phyloP scores from a whole-genome alignment of 2,888 invertebrate genomes.

The Drosophila atripex region DNA sequence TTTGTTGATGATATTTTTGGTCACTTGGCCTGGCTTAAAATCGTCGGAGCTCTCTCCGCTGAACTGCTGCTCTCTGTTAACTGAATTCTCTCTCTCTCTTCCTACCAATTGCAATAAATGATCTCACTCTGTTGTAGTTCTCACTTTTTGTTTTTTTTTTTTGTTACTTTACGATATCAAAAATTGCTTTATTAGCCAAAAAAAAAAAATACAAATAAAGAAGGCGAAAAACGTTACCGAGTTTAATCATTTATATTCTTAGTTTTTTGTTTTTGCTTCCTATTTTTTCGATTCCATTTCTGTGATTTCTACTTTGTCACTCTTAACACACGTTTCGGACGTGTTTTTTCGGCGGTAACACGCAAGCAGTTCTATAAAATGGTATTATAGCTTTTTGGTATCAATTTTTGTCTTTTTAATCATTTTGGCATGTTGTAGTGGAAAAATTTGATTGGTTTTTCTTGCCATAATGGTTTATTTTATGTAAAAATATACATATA shows the following conservation, averaged over 20 bases:
- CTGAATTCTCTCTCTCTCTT: constrained; percentile 23
- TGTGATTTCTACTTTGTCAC: constrained; percentile 45
- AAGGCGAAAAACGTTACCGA: constrained; percentile 26
- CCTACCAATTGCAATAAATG: constrained; percentile 38
- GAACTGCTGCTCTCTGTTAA: constrained; percentile 27
- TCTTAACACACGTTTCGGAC: constrained; percentile 55
- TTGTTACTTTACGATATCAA: constrained; percentile 68
- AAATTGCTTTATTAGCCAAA: constrained; percentile 76
- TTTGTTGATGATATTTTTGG: constrained; percentile 48
- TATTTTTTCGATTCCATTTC: constrained; percentile 35
- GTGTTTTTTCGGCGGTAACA: constrained; percentile 62
- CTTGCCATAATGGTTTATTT: neutral
- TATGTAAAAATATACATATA: neutral
- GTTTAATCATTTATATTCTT: constrained; percentile 58
- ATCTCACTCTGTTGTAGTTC: constrained; percentile 57
- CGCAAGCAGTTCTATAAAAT: constrained; percentile 49
- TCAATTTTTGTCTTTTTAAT: constrained; percentile 28
- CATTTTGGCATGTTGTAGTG: neutral
- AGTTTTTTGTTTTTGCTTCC: constrained; percentile 31
- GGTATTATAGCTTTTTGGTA: constrained; percentile 30
- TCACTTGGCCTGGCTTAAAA: constrained; percentile 35
- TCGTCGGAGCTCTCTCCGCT: constrained; percentile 7
- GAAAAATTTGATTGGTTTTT: neutral
- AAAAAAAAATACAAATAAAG: constrained; percentile 40
- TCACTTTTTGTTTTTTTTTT: constrained; percentile 31